Percentiles rank a stretch among this genome's conserved stretches.
These are phyloP conservation scores for Synanthedon myopaeformis DNA, from an alignment of 2,888 invertebrate species.

Conservation along the genomic window DNA sequence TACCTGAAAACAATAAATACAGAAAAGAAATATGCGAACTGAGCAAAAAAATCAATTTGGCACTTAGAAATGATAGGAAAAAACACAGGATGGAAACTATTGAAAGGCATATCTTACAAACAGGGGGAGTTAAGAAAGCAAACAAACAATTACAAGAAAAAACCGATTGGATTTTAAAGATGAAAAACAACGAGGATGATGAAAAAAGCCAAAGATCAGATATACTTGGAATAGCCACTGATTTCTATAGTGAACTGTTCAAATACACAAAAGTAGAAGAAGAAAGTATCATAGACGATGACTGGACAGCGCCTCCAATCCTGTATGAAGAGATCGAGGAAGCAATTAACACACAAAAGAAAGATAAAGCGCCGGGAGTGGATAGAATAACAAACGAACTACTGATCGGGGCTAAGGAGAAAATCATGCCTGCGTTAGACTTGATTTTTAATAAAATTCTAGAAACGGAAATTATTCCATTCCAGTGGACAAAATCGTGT, in stretches of 20 bases:
- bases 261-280: background rate
- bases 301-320: background rate
- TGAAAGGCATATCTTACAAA: background rate
- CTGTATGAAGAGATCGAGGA: background rate
- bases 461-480: background rate
- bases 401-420: background rate
- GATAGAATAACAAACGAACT: background rate
- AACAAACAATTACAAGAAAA: background rate
- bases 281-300: background rate
- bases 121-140: background rate
- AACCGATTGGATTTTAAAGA: background rate
- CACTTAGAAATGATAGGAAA: no score
- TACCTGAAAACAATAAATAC: no score
- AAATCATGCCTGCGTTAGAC: background rate
- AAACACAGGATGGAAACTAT: background rate
- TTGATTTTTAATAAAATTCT: background rate
- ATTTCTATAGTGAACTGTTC: background rate
- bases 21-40: no score
- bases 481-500: background rate
- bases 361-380: background rate
- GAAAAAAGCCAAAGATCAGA: background rate
- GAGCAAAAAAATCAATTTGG: no score
- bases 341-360: background rate
- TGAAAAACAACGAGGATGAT: background rate
- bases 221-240: background rate